phyloP scores from a whole-genome alignment of 2,113 vertebrate genomes.

The Carassius auratus region DNA sequence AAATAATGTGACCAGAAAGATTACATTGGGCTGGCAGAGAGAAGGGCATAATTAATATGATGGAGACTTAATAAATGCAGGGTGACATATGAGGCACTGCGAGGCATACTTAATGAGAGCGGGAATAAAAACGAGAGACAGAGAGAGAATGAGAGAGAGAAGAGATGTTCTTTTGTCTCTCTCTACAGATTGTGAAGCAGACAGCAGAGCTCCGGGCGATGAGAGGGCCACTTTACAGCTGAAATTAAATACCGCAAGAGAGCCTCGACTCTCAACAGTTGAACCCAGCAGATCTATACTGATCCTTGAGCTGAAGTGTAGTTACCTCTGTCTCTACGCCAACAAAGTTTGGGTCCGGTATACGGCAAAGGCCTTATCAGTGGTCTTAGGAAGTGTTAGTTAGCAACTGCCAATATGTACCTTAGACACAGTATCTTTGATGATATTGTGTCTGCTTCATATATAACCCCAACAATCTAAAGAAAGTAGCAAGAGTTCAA shows the following conservation, averaged over 20 bases:
- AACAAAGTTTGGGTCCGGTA: neutral
- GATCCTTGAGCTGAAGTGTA: slow-evolving; percentile 31
- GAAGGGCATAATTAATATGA: slow-evolving; percentile 51
- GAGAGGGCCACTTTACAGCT: slow-evolving; percentile 45
- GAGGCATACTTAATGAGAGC: slow-evolving; percentile 46
- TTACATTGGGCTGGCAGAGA: slow-evolving; percentile 40
- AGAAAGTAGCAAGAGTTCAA: too few species aligned
- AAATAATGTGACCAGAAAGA: slow-evolving; percentile 52
- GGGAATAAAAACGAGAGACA: slow-evolving; percentile 4
- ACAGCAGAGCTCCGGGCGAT: slow-evolving; percentile 41
- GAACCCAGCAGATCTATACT: slow-evolving; percentile 40
- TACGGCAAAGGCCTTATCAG: neutral
- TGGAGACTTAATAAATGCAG: slow-evolving; percentile 52
- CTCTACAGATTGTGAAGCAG: slow-evolving; percentile 48
- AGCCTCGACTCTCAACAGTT: slow-evolving; percentile 37
- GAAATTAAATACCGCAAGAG: slow-evolving; percentile 44
- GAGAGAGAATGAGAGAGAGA: slow-evolving; percentile 23
- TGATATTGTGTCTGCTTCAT: neutral
- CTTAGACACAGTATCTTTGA: neutral
- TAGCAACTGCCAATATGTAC: neutral
- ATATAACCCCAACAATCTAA: neutral
- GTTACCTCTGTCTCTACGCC: slow-evolving; percentile 1
- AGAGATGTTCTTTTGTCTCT: slow-evolving; percentile 34
- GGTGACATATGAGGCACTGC: slow-evolving; percentile 50
- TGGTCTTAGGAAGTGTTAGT: slow-evolving; percentile 3